Percentiles rank a stretch among this genome's conserved stretches.
Conservation (phyloP, 2,888 invertebrate species). For the Iselma pallidipennis region DNA sequence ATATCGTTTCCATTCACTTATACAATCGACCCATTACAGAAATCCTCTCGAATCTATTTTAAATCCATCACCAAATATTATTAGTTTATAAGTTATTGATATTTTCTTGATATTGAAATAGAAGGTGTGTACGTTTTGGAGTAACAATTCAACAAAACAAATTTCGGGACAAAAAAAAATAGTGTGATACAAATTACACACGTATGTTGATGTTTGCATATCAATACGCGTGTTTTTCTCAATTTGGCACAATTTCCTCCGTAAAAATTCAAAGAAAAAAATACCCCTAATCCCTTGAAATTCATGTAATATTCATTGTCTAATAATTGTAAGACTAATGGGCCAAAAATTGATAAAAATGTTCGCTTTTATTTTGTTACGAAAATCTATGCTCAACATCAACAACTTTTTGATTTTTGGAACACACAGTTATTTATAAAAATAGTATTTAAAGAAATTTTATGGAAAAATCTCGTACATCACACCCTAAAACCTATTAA, state of each 20-base stretch:
- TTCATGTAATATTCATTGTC: too few relatives aligned
- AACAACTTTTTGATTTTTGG: background rate
- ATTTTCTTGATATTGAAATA: background rate
- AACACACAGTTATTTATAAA: too few relatives aligned
- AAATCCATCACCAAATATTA: background rate
- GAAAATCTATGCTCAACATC: background rate
- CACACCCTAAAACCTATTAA: too few relatives aligned
- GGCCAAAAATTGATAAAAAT: background rate
- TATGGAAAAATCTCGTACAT: background rate
- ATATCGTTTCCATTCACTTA: slow-evolving; percentile 49
- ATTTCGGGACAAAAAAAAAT: too few relatives aligned
- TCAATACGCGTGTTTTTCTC: too few relatives aligned
- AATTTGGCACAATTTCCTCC: too few relatives aligned
- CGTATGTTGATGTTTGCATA: too few relatives aligned
- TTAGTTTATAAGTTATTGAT: background rate
- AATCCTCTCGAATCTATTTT: background rate
- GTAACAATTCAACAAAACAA: background rate
- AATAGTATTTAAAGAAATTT: too few relatives aligned
- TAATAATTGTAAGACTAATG: background rate
- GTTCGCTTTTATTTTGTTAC: background rate
- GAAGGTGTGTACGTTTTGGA: background rate
- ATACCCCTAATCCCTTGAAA: too few relatives aligned
- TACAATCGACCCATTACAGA: slow-evolving; percentile 28
- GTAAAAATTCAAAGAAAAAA: too few relatives aligned
- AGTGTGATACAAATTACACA: too few relatives aligned